Evolutionary conservation across 2,888 invertebrate genomes (phyloP).

Genomic region (Tetragonula carbonaria): DNA sequence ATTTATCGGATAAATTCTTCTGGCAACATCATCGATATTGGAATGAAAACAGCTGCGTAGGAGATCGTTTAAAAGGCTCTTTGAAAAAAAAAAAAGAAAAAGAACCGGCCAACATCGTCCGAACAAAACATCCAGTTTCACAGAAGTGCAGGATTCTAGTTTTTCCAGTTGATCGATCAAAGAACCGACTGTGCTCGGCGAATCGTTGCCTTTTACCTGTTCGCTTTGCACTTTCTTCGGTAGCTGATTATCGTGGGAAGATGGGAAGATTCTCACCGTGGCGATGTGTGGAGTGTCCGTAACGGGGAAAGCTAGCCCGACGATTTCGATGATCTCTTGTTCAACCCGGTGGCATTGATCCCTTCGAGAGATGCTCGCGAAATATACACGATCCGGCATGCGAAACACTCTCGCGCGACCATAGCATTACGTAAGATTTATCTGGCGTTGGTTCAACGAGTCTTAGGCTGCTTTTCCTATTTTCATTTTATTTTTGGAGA

Average conservation of each 20-base stretch:
- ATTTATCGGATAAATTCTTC: too few species aligned
- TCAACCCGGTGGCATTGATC: conserved; percentile 42
- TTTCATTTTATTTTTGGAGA: conserved; percentile 9
- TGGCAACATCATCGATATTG: too few species aligned
- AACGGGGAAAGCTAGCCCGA: conserved; percentile 29
- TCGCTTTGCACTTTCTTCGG: conserved; percentile 57
- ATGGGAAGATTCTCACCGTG: conserved; percentile 42
- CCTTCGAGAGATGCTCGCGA: conserved; percentile 1
- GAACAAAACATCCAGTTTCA: neutral
- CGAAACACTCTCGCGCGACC: conserved; percentile 21
- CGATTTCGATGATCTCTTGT: conserved; percentile 51
- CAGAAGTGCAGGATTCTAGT: neutral
- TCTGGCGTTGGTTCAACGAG: conserved; percentile 60
- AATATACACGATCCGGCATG: conserved; percentile 31
- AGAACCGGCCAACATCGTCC: too few species aligned
- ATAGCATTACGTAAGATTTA: conserved; percentile 56
- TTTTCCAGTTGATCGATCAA: conserved; percentile 46
- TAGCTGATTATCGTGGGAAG: conserved; percentile 61
- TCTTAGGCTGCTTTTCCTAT: neutral
- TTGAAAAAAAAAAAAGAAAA: too few species aligned
- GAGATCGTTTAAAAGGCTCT: too few species aligned
- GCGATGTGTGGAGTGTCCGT: neutral
- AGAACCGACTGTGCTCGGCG: conserved; percentile 29
- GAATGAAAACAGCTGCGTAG: too few species aligned
- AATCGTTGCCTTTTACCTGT: conserved; percentile 5